Base-by-base conservation (phyloP, 2,888 invertebrate genomes). In the Netelia virgata region DNA sequence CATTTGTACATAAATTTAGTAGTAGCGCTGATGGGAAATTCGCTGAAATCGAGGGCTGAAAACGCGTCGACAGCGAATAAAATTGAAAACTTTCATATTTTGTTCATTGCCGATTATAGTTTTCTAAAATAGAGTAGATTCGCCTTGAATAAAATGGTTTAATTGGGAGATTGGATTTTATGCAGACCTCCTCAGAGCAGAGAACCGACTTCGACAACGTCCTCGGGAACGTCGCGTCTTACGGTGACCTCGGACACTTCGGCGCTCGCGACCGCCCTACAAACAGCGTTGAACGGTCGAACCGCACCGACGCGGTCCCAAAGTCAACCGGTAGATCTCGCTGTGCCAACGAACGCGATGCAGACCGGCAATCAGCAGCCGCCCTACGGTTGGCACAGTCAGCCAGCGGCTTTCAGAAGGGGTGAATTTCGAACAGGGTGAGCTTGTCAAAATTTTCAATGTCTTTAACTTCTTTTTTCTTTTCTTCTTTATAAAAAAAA, bases 271-370 rank as follows among this genome's bases (percentile, higher is more conserved):
- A 91, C 90, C 3, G 92, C 92, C 20, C 83, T 93, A 16, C 92
- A 92, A 74, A 90, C 90, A 43, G 92, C 92, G 36, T 84, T 92
- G 53, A 93, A 92, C 85, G 91, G 89, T 55, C 88, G 91, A 81
- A 86, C 90, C 20, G 90, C 90, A 5, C 94, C 94, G 14, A 94
- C 94, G 81, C 92, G 94, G 82, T 94, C 94, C 72, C 94, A 94
- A 86, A 94, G 94, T 70, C 94, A 94, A 84, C 94, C 94, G 16
- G 93, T 94, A 47, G 94, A 94, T 87, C 90, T 94, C 66, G 91
- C 92, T 41, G 91, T 91, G 20, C 92, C 93, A 36, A 66, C 85
- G 41, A 84, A 80, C 81, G 87, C 59, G 77, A 70, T 75, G 55
- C 89, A 77, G 89, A 91, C 63, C 89, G 28, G 66, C n/a, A 85